phyloP scores from a whole-genome alignment of 2,797 vertebrate species.

The Sebastes flavidus region DNA sequence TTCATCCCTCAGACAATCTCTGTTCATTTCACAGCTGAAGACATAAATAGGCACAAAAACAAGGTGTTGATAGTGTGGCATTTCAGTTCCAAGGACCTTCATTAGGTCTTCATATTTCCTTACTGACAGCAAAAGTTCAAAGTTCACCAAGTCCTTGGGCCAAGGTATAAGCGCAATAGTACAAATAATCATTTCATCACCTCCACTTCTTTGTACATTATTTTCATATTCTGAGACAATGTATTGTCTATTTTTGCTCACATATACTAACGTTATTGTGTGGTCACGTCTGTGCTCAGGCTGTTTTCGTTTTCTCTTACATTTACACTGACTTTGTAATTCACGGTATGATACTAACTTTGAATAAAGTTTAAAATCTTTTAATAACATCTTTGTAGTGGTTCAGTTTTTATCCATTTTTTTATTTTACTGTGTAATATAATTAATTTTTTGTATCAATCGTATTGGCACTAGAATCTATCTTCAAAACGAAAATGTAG shows the following conservation, averaged over 20 bases:
- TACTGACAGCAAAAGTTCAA: neutral
- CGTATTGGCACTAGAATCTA: too few species aligned
- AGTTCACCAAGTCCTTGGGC: neutral
- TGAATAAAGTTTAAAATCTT: slow-evolving; percentile 42
- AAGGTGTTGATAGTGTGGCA: neutral
- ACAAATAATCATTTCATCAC: neutral
- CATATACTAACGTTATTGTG: neutral
- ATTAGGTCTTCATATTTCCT: neutral
- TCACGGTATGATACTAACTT: slow-evolving; percentile 3
- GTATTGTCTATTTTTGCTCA: neutral
- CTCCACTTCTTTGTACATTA: too few species aligned
- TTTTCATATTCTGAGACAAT: neutral
- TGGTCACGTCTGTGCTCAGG: neutral
- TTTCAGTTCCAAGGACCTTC: neutral
- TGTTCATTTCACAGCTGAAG: neutral
- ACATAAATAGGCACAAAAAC: neutral
- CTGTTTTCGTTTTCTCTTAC: neutral
- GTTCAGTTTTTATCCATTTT: neutral
- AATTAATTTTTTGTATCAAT: neutral
- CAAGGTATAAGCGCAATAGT: too few species aligned
- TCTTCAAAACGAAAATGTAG: too few species aligned
- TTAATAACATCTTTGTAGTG: slow-evolving; percentile 1
- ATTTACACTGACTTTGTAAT: slow-evolving; percentile 1
- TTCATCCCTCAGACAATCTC: neutral
- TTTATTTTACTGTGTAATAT: neutral